A percentile compares a stretch with the other conserved stretches of the same genome.
These are phyloP conservation scores for Sclerodermus sp. DNA, from an alignment of 2,888 invertebrate genomes.

Conservation along the genomic window DNA sequence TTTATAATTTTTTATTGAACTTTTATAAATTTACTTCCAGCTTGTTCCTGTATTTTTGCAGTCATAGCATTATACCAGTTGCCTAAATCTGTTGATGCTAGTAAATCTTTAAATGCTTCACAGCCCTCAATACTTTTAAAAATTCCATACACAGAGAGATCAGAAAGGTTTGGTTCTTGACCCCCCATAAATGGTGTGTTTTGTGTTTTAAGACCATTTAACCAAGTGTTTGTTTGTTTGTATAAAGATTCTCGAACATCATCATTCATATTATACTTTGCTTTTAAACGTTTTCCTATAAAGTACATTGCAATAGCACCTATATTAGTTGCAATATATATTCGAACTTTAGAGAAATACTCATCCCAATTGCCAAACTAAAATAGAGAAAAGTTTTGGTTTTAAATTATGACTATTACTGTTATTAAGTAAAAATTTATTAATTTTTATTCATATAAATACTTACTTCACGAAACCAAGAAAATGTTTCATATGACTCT, in stretches of 20 bases:
- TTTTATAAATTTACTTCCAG: slow-evolving; percentile 58
- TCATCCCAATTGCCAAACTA: slow-evolving; percentile 88
- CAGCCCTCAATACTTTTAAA: slow-evolving; percentile 93
- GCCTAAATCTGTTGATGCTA: slow-evolving; percentile 73
- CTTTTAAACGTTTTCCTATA: slow-evolving; percentile 85
- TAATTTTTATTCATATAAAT: no score
- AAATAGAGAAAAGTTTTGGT: slow-evolving; percentile 15
- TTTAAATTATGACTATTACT: slow-evolving; percentile 2
- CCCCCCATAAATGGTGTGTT: slow-evolving; percentile 85
- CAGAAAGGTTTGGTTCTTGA: slow-evolving; percentile 83
- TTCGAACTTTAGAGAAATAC: slow-evolving; percentile 85
- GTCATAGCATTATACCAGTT: slow-evolving; percentile 80
- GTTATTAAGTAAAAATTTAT: background rate
- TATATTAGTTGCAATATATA: slow-evolving; percentile 83
- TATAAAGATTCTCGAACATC: slow-evolving; percentile 90
- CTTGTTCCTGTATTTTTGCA: slow-evolving; percentile 63
- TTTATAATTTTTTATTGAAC: background rate
- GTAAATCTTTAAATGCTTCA: slow-evolving; percentile 80
- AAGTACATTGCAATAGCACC: slow-evolving; percentile 94
- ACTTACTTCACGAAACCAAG: slow-evolving; percentile 81
- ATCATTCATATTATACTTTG: slow-evolving; percentile 79
- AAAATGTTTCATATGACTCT: slow-evolving; percentile 89
- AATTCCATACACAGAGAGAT: slow-evolving; percentile 88
- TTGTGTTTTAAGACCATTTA: slow-evolving; percentile 68
- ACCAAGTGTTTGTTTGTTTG: slow-evolving; percentile 84